These are phyloP conservation scores for Magallana gigas DNA, from an alignment of 1,140 invertebrate species.

Conservation along the genomic window DNA sequence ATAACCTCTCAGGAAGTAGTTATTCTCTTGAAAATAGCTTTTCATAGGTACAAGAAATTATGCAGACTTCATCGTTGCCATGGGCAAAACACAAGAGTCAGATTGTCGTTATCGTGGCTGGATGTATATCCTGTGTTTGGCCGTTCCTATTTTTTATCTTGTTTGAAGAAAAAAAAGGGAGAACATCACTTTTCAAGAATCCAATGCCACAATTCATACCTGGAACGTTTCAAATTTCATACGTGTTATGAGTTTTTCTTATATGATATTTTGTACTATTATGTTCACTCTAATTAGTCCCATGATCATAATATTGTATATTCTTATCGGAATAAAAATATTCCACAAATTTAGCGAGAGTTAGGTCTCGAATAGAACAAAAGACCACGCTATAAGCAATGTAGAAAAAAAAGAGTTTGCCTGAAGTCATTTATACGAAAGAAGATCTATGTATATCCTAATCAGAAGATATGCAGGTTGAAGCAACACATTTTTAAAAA, in stretches of 20 bases:
- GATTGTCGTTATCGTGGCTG: background rate
- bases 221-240: background rate
- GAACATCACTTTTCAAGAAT: background rate
- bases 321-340: background rate
- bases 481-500: background rate
- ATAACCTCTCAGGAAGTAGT: background rate
- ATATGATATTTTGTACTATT: background rate
- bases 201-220: background rate
- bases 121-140: background rate
- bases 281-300: background rate
- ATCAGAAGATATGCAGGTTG: too few species aligned
- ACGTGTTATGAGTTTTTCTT: background rate
- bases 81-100: background rate
- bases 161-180: conserved; percentile 3
- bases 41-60: conserved; percentile 17
- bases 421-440: too few species aligned
- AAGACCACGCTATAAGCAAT: too few species aligned
- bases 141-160: background rate
- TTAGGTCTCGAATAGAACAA: background rate
- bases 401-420: too few species aligned
- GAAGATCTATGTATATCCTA: too few species aligned
- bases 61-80: background rate
- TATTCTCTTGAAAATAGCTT: background rate
- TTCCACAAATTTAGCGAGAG: background rate
- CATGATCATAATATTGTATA: background rate